Evolutionary conservation across 2,797 vertebrate genomes (phyloP).

Genomic region (Poecilia velifera): DNA sequence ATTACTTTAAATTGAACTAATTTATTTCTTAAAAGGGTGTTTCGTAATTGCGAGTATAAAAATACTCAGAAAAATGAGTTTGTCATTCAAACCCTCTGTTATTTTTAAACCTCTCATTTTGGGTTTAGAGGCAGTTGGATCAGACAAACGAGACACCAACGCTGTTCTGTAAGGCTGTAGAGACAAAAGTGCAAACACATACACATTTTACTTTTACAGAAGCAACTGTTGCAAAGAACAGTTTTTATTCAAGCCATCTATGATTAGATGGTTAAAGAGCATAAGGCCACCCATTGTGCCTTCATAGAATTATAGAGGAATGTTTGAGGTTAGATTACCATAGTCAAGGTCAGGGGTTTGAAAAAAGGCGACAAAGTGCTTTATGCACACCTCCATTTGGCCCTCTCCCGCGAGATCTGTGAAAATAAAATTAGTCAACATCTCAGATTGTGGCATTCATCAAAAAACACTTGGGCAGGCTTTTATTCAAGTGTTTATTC

Average conservation of each 20-base stretch:
- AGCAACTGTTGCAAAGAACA: constrained; percentile 7
- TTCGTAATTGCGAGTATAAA: background rate
- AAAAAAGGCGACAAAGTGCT: constrained; percentile 50
- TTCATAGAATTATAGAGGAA: constrained; percentile 39
- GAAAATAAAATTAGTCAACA: constrained; percentile 72
- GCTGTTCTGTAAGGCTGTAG: background rate
- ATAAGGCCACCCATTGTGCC: constrained; percentile 30
- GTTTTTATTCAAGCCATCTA: constrained; percentile 33
- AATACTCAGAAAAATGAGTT: background rate
- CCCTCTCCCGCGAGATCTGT: constrained; percentile 56
- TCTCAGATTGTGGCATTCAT: constrained; percentile 72
- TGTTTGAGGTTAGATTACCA: constrained; percentile 58
- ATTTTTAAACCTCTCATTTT: background rate
- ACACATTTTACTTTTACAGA: constrained; percentile 15
- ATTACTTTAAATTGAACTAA: background rate
- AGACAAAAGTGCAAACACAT: background rate
- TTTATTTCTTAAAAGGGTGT: background rate
- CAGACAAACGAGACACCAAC: background rate
- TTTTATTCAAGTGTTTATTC: constrained; percentile 72
- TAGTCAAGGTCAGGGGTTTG: constrained; percentile 68
- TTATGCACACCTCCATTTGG: constrained; percentile 60
- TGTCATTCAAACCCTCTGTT: background rate
- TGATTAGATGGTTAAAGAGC: constrained; percentile 57
- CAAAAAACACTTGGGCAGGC: constrained; percentile 67
- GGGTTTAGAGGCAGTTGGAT: background rate